Conservation (phyloP, 2,113 vertebrate genomes). For the Pelecanoides urinatrix region DNA sequence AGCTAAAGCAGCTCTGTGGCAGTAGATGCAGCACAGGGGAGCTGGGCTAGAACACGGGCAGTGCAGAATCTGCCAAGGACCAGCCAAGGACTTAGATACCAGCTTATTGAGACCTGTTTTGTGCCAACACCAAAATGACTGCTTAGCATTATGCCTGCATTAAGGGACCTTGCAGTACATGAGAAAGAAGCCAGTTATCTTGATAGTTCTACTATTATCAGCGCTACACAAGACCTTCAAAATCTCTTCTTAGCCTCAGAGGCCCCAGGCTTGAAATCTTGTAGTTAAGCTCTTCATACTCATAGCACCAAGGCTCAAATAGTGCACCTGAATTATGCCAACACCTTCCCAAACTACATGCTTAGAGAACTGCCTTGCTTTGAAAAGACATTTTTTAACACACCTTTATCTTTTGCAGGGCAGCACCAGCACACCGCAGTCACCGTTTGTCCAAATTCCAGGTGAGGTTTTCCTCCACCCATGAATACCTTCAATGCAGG, state of each 20-base stretch:
- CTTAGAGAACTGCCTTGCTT: not conserved
- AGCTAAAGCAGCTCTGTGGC: not conserved
- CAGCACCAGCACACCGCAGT: slow-evolving; percentile 55
- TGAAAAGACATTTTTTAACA: not conserved
- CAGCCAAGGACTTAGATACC: not conserved
- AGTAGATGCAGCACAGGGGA: not conserved
- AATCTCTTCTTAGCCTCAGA: slow-evolving; percentile 3
- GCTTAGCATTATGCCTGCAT: not conserved
- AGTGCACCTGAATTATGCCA: not conserved
- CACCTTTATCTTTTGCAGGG: slow-evolving; percentile 74
- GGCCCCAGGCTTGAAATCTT: not conserved
- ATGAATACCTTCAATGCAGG: not conserved
- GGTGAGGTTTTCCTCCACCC: slow-evolving; percentile 74
- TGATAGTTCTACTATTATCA: not conserved
- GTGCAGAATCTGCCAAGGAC: not conserved
- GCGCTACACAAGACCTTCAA: not conserved
- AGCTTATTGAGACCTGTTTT: not conserved
- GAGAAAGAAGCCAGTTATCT: not conserved
- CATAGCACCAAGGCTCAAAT: not conserved
- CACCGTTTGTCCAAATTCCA: slow-evolving; percentile 80
- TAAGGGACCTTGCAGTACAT: not conserved
- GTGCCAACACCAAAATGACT: not conserved
- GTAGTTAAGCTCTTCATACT: not conserved
- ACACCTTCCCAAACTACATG: not conserved
- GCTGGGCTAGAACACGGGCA: accelerated